Percentiles rank a stretch among this genome's conserved stretches.
Conservation (phyloP, 2,888 invertebrate genomes). For the Ennomos erosarius region DNA sequence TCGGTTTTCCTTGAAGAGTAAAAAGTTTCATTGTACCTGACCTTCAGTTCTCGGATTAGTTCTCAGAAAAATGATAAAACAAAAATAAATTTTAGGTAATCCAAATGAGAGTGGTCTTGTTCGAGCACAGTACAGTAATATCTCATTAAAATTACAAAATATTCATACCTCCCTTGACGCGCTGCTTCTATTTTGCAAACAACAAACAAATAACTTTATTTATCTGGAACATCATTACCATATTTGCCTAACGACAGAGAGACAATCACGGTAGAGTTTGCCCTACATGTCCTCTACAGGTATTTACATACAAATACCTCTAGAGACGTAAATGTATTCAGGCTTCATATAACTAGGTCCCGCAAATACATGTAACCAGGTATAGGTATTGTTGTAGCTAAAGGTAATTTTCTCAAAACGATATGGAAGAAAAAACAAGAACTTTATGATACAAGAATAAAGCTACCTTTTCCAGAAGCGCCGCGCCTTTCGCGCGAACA, state of each 20-base stretch:
- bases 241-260: conserved; percentile 14
- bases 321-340: conserved; percentile 18
- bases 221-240: conserved; percentile 15
- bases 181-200: conserved; percentile 1
- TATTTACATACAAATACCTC: conserved; percentile 29
- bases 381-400: conserved; percentile 19
- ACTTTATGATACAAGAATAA: conserved; percentile 35
- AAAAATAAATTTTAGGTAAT: no score
- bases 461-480: no score
- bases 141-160: no score
- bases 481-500: background rate
- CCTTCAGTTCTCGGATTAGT: no score
- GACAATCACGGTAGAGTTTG: conserved; percentile 10
- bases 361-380: conserved; percentile 13
- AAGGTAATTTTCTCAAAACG: conserved; percentile 39
- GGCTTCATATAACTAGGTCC: conserved; percentile 22
- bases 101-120: no score
- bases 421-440: conserved; percentile 37
- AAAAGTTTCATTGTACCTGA: background rate
- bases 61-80: no score
- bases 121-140: no score
- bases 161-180: background rate
- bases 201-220: conserved; percentile 5
- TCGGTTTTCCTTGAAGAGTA: conserved; percentile 21
- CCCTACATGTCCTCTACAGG: conserved; percentile 7